Evolutionary conservation across 2,113 vertebrate genomes (phyloP), one percentile per base, ranked within the genome.

Genomic region (Porphyrio hochstetteri): DNA sequence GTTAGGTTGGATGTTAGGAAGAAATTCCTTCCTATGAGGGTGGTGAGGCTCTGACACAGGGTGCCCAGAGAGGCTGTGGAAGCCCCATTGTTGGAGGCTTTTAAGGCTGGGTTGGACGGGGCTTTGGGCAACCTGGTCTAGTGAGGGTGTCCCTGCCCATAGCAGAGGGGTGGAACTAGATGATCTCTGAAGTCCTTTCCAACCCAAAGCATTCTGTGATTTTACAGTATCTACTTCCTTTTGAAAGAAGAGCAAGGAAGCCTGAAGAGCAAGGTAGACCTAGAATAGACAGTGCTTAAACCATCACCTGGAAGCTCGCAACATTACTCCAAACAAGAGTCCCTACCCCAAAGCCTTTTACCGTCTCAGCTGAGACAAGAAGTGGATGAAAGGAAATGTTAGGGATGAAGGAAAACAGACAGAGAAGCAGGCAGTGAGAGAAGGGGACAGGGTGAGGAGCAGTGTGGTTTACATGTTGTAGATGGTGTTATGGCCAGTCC

Each of bases 191-290:
- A 17, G 44, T 46, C 44, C 17, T 18, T 46, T 46, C 44, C 44
- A 46, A 46, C 44, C 44, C 44, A 46, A 46, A 46, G 17, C 17
- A 46, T 46, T 46, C 44, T 46, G 44, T 46, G 44, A 46, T 46
- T 46, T 46, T 46, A 16, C 44, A 46, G 44, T 46, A 46, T 46
- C 44, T 46, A 28, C 61, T 50, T 94, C 72, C 79, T n/a, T 33
- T 5, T 3, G 4, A 55, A 46, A 59, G 27, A 13, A n/a, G 24
- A 50, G 28, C 21, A 17, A 29, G 28, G 50, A 61, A 65, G 70
- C 17, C 31, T 1, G 1, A 52, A 82, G 23, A 93, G 52, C 63
- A 65, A 27, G 0, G 0, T 0, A 65, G 52, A 44, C 46, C 33
- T 16, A n/a, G 33, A 88, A 68, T 25, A 64, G 14, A 68, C 1